Conservation (phyloP, 2,888 invertebrate species). For the Eupithecia vulgata region DNA sequence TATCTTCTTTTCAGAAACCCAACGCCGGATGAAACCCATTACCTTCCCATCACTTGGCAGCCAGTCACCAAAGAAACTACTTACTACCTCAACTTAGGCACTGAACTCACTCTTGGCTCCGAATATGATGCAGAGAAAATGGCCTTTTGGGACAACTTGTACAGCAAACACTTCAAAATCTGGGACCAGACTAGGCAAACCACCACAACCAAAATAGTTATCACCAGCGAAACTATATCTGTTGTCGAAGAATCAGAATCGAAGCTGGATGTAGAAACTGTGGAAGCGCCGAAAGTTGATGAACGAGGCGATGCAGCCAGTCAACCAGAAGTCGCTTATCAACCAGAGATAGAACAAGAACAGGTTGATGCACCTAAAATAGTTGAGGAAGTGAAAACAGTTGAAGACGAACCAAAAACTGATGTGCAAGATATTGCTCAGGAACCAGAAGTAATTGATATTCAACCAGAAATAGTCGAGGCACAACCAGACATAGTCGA, state of each 20-base stretch:
- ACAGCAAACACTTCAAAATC: conserved; percentile 70
- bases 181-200: conserved; percentile 66
- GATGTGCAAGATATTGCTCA: not conserved
- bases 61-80: conserved; percentile 71
- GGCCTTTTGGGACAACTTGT: conserved; percentile 74
- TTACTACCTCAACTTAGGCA: conserved; percentile 65
- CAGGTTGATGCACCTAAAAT: conserved; percentile 11
- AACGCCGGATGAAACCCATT: conserved; percentile 74
- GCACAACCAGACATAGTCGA: not conserved
- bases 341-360: not conserved
- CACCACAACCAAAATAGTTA: not conserved
- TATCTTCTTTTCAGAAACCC: conserved; percentile 66
- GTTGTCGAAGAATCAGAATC: conserved; percentile 2
- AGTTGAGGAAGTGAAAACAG: conserved; percentile 1
- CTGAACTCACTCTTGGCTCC: conserved; percentile 64
- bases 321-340: not conserved
- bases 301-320: not conserved
- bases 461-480: not conserved
- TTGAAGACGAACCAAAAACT: conserved; percentile 9
- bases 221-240: not conserved
- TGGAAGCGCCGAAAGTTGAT: not conserved
- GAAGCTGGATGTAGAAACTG: not conserved
- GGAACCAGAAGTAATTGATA: not conserved
- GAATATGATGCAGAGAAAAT: conserved; percentile 71
- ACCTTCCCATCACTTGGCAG: conserved; percentile 70